phyloP scores from a whole-genome alignment of 2,888 invertebrate species.

The Synergus itoensis region DNA sequence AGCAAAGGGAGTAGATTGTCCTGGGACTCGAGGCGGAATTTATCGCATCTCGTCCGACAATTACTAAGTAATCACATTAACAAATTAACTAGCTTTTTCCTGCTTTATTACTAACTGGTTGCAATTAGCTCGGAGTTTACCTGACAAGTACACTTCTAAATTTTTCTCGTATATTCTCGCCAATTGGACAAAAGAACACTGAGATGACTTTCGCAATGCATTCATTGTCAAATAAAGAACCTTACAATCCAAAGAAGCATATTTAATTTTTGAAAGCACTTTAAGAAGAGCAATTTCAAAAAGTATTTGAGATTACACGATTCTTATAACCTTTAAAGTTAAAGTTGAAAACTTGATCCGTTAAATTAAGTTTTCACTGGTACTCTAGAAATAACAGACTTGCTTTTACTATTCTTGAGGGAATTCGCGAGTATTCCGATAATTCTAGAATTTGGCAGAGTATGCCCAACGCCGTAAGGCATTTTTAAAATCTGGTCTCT shows the following conservation, averaged over 20 bases:
- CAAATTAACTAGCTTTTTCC: conserved; percentile 20
- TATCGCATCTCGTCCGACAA: conserved; percentile 43
- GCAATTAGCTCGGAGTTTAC: not conserved
- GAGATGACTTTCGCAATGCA: not conserved
- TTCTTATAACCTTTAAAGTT: too few species aligned
- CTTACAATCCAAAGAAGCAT: too few species aligned
- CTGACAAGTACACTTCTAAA: not conserved
- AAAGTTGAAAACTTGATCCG: not conserved
- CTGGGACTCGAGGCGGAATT: conserved; percentile 50
- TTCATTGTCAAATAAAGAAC: not conserved
- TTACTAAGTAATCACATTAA: conserved; percentile 28
- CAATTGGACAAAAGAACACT: not conserved
- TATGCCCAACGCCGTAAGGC: conserved; percentile 54
- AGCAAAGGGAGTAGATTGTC: conserved; percentile 40
- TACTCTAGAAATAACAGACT: not conserved
- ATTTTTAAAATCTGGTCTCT: conserved; percentile 58
- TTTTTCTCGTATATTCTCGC: not conserved
- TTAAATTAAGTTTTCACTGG: not conserved
- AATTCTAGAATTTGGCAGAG: conserved; percentile 46
- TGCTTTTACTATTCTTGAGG: not conserved
- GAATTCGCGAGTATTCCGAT: conserved; percentile 51
- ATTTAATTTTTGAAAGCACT: too few species aligned
- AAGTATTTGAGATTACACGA: too few species aligned
- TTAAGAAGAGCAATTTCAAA: too few species aligned
- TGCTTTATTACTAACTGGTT: conserved; percentile 12